Evolutionary conservation across 2,113 vertebrate species (phyloP).

Genomic region (Spea multiplicata): DNA sequence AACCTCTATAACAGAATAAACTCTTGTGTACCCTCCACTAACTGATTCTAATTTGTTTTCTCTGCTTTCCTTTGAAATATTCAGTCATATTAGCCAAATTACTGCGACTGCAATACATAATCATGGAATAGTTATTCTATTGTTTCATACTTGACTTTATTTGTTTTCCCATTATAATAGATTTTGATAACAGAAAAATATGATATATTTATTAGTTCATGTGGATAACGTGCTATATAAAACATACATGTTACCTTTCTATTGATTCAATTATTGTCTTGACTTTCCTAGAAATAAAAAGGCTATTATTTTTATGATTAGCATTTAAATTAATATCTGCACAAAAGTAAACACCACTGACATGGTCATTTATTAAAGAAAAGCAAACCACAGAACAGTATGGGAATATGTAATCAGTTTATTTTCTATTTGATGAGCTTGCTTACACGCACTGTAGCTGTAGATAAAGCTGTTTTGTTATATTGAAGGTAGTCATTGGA

Average conservation of each 20-base stretch:
- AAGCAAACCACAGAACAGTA: not conserved
- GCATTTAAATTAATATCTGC: slow-evolving; percentile 10
- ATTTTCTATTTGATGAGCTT: not conserved
- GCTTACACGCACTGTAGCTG: too few relatives aligned
- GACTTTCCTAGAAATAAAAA: not conserved
- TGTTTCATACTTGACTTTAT: not conserved
- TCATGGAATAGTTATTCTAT: not conserved
- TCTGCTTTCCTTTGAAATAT: not conserved
- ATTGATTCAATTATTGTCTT: not conserved
- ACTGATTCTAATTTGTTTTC: not conserved
- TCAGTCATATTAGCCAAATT: too few relatives aligned
- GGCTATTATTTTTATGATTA: not conserved
- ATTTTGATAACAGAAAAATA: not conserved
- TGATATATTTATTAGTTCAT: not conserved
- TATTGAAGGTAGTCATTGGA: too few relatives aligned
- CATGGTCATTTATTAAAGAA: slow-evolving; percentile 3
- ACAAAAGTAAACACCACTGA: not conserved
- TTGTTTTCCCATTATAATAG: not conserved
- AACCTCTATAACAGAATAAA: too few relatives aligned
- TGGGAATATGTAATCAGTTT: not conserved
- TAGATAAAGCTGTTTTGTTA: too few relatives aligned
- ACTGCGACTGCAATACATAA: not conserved
- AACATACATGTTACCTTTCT: not conserved
- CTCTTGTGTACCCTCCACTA: too few relatives aligned
- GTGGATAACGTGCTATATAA: not conserved